Conservation (phyloP, 2,797 vertebrate genomes). For the Fringilla coelebs region DNA sequence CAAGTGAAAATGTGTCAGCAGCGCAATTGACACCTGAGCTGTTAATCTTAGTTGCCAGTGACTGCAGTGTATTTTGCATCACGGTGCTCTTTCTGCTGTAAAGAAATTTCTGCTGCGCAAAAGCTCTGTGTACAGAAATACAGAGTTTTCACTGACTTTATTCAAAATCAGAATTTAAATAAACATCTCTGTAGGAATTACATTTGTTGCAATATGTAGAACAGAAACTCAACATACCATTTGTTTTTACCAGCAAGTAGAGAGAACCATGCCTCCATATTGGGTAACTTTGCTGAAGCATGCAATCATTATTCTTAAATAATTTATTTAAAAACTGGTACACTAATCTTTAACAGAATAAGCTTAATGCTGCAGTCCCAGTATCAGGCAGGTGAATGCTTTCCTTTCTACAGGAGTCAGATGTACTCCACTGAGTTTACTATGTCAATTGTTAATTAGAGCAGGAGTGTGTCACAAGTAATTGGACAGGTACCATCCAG, state of each 20-base stretch:
- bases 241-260: neutral
- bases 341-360: neutral
- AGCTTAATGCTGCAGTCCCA: neutral
- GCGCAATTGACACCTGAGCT: conserved; percentile 51
- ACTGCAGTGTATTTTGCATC: conserved; percentile 33
- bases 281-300: neutral
- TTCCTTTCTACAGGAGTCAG: neutral
- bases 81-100: neutral
- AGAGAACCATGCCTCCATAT: neutral
- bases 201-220: neutral
- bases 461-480: neutral
- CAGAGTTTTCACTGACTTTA: neutral
- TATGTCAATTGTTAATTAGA: neutral
- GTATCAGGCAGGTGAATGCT: neutral
- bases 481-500: neutral
- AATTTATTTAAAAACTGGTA: neutral
- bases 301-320: neutral
- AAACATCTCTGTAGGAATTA: neutral
- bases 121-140: neutral
- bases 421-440: neutral
- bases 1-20: conserved; percentile 49
- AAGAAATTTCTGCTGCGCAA: neutral
- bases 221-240: neutral
- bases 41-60: conserved; percentile 38
- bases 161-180: neutral